Conservation (phyloP, 2,888 invertebrate species). For the Drosophila tripunctata region DNA sequence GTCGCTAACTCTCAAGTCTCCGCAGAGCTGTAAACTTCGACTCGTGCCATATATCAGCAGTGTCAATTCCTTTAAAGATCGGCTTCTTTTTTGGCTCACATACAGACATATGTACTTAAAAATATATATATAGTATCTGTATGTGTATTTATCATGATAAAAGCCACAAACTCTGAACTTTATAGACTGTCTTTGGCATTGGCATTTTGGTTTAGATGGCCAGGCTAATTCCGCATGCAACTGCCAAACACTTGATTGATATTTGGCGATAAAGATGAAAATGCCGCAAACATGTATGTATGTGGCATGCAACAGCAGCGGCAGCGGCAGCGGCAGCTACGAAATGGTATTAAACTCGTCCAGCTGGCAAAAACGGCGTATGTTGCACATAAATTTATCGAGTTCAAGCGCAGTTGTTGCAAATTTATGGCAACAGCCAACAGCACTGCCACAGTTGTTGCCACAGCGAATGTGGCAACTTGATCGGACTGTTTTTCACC, state of each 20-base stretch:
- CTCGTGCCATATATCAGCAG: constrained; percentile 57
- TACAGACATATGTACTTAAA: background rate
- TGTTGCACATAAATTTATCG: constrained; percentile 77
- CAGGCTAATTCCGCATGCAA: constrained; percentile 52
- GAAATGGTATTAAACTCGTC: constrained; percentile 56
- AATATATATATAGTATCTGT: background rate
- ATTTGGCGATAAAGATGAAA: constrained; percentile 29
- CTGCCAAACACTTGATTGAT: constrained; percentile 62
- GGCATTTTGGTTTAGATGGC: constrained; percentile 29
- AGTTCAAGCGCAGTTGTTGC: constrained; percentile 70
- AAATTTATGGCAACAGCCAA: constrained; percentile 68
- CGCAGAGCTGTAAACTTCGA: constrained; percentile 7
- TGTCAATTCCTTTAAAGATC: constrained; percentile 1
- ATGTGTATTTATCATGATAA: constrained; percentile 31
- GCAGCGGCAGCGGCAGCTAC: background rate
- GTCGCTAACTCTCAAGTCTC: constrained; percentile 12
- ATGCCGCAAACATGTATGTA: constrained; percentile 7
- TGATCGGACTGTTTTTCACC: constrained; percentile 8
- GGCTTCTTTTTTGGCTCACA: background rate
- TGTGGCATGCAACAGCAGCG: constrained; percentile 21
- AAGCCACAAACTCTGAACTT: constrained; percentile 74
- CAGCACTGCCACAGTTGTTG: constrained; percentile 7
- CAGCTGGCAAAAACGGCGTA: constrained; percentile 68
- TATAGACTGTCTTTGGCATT: constrained; percentile 67
- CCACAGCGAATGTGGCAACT: constrained; percentile 48